Base-by-base conservation (phyloP, 1,140 invertebrate genomes). In the Dendrolimus kikuchii region DNA sequence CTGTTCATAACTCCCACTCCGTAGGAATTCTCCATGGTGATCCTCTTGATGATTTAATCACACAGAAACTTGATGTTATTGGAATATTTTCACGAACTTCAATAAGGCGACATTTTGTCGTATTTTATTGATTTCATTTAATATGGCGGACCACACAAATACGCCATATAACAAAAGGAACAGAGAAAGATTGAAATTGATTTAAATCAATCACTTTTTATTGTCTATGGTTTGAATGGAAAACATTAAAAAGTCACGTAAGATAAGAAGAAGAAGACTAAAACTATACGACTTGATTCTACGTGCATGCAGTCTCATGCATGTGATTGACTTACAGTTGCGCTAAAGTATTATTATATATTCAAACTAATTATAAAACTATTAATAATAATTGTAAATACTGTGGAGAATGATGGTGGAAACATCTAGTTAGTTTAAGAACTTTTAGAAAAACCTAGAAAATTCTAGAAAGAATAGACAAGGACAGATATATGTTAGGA, bases 1-100 rank as follows among this genome's bases (percentile, higher is more conserved):
- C 96, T 94, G 90, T 98, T 98, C 74, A 92, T 92, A 64, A 96
- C 92, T 67, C 94, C 94, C 85, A 97, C 95, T 81, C 95, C 96
- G 91, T 98, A 98, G 75, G 93, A 90, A 89, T 93, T 95, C 89
- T 97, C 96, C 96, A 98, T 98, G 74, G 75, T 86, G 79, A 84
- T 83, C 75, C 77, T 77, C 77, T 88, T 85, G 78, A 86, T 83
- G 77, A 76, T 85, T 84, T 77, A 78, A 76, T 77, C 73, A 81
- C 81, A 86, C 84, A 84, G 82, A 77, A 77, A 78, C 76, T 80
- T 74, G 86, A 88, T 88, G 86, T 83, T 85, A 66, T 60, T 81
- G 81, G 86, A 88, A 87, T 79, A 78, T 76, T 76, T 78, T 77
- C 64, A 79, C 71, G 64, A 74, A 77, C 77, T 82, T 70, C 81